Base-by-base conservation (phyloP, 2,797 vertebrate genomes). In the Malacoraja senta region DNA sequence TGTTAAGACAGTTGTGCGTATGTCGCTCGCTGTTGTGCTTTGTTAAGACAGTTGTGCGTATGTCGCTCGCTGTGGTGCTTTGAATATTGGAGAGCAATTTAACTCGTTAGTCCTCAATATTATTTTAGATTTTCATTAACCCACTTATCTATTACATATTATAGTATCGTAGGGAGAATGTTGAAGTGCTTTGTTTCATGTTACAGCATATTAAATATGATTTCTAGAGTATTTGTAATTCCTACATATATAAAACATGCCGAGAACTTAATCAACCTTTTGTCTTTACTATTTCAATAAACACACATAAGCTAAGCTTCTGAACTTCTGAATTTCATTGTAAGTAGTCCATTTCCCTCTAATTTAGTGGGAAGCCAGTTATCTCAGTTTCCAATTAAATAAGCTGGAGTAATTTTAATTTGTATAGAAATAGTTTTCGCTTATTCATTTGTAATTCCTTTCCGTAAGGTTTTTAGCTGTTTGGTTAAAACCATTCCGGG, bases 381-480 rank as follows among this genome's bases (percentile, higher is more conserved):
- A 92, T 92, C 71, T 76, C 44, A 53, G 44, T 92, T 92, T 92
- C 72, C 72, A 68, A 92, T 92, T 92, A 92, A 92, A 53, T 76
- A 72, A 38, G 72, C 38, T 44, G 90, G 71, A 76, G 72, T 92
- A 74, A 92, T 92, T 38, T 76, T 38, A 92, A 76, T 92, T 92
- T 92, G 35, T 58, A 71, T n/a, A 53, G 68, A 92, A 92, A 92
- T 92, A 38, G 35, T 92, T 72, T 44, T 26, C 8, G 44, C 90
- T 29, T 92, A 29, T 74, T 74, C 90, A 92, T 92, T 76, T 92
- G 71, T 76, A 44, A 92, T 92, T 92, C 71, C 71, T 92, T 76
- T 92, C 53, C n/a, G 44, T 92, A 76, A 92, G 90, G 71, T 92
- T 74, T 58, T 91, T 91, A 74, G 24, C 72, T 76, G 38, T 92